A percentile compares a stretch with the other conserved stretches of the same genome.
Conservation (phyloP, 1,140 invertebrate genomes). For the Ceratina japonica region DNA sequence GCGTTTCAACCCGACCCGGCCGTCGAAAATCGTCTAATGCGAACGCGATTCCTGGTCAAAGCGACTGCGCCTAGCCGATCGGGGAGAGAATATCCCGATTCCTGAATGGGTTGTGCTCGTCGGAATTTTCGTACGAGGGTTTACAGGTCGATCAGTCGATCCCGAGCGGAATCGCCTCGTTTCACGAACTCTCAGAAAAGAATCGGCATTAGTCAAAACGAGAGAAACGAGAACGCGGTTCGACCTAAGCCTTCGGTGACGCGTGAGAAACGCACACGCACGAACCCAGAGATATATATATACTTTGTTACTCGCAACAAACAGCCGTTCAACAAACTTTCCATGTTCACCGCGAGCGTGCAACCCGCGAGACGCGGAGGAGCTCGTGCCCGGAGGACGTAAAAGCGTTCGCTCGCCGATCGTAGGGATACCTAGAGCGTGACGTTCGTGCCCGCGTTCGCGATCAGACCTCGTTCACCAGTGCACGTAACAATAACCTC, state of each 20-base stretch:
- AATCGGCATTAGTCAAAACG: neutral
- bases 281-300: constrained; percentile 11
- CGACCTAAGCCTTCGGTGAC: constrained; percentile 30
- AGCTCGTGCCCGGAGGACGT: constrained; percentile 13
- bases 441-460: constrained; percentile 19
- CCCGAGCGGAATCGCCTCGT: neutral
- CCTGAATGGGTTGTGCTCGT: constrained; percentile 46
- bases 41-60: neutral
- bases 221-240: neutral
- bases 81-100: constrained; percentile 15
- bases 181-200: neutral
- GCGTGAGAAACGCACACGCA: constrained; percentile 8
- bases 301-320: constrained; percentile 23
- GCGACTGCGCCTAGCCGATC: neutral
- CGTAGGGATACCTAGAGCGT: neutral
- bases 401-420: constrained; percentile 24
- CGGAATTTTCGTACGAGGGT: constrained; percentile 41
- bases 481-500: constrained; percentile 8
- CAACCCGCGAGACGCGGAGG: constrained; percentile 4
- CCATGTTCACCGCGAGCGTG: neutral
- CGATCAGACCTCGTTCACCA: constrained; percentile 22
- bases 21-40: too few species aligned
- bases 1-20: too few species aligned
- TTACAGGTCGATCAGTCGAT: constrained; percentile 42
- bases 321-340: neutral